Percentiles rank a stretch among this genome's conserved stretches.
These are phyloP conservation scores for Synanthedon tipuliformis DNA, from an alignment of 2,888 invertebrate species.

Conservation along the genomic window DNA sequence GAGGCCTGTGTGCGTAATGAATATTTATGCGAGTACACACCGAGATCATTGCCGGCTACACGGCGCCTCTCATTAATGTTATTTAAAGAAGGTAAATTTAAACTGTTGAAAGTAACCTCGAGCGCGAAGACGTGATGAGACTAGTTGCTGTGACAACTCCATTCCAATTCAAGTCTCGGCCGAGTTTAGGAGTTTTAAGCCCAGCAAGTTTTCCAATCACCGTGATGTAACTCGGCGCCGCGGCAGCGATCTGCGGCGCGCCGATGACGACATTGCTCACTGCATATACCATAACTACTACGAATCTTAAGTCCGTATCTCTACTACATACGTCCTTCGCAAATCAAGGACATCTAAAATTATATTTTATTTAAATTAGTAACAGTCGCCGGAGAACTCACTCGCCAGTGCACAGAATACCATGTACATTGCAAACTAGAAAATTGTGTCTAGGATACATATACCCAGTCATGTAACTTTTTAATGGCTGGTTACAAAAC, in stretches of 20 bases:
- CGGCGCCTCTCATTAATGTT: slow-evolving; percentile 52
- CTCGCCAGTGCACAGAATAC: too few relatives aligned
- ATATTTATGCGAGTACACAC: slow-evolving; percentile 47
- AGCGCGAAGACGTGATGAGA: slow-evolving; percentile 39
- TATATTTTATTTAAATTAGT: too few relatives aligned
- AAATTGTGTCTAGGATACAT: too few relatives aligned
- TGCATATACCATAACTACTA: background rate
- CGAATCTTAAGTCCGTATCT: background rate
- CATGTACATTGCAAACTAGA: too few relatives aligned
- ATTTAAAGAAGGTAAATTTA: slow-evolving; percentile 43
- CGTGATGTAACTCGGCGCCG: slow-evolving; percentile 62
- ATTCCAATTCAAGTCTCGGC: slow-evolving; percentile 43
- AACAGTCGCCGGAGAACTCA: too few relatives aligned
- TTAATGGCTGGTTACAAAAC: too few relatives aligned
- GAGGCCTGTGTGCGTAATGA: slow-evolving; percentile 27
- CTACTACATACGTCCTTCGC: too few relatives aligned
- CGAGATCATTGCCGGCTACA: slow-evolving; percentile 20
- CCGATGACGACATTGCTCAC: background rate
- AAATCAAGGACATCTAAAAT: too few relatives aligned
- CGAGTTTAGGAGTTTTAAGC: slow-evolving; percentile 38
- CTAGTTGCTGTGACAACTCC: slow-evolving; percentile 24
- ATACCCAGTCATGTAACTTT: too few relatives aligned
- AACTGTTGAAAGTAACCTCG: slow-evolving; percentile 54
- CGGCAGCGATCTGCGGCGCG: slow-evolving; percentile 4
- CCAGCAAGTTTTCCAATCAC: slow-evolving; percentile 53